Conservation (phyloP, 2,113 vertebrate species). For the Peucedramus taeniatus region DNA sequence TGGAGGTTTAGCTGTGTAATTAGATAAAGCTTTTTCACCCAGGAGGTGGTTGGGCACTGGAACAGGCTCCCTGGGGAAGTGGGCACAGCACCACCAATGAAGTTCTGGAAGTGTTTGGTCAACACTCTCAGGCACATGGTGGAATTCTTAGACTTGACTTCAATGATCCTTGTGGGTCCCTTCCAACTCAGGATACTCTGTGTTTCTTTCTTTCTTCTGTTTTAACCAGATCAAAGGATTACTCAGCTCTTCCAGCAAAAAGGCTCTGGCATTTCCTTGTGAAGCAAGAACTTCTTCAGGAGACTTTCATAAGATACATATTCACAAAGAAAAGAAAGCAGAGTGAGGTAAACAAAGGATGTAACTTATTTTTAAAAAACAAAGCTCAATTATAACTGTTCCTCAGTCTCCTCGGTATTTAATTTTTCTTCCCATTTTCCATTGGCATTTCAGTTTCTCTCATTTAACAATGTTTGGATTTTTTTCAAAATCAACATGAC, state of each 20-base stretch:
- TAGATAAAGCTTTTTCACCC: neutral
- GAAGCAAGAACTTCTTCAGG: constrained; percentile 95
- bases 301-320: constrained; percentile 94
- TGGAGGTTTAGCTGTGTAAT: neutral
- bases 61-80: neutral
- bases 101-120: neutral
- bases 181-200: neutral
- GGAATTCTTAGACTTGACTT: neutral
- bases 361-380: neutral
- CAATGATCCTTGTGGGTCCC: neutral
- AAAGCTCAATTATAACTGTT: neutral
- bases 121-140: neutral
- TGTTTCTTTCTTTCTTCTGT: constrained; percentile 13
- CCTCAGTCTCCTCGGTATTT: neutral
- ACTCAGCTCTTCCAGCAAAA: constrained; percentile 88
- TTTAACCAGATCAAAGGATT: constrained; percentile 86
- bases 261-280: constrained; percentile 97
- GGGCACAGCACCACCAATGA: neutral
- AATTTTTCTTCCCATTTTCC: neutral
- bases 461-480: neutral
- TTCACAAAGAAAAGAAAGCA: constrained; percentile 98
- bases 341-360: constrained; percentile 85
- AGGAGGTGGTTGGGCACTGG: neutral
- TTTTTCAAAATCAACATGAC: neutral
- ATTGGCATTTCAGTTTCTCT: neutral